phyloP scores from a whole-genome alignment of 2,113 vertebrate species.

The Strix aluco region DNA sequence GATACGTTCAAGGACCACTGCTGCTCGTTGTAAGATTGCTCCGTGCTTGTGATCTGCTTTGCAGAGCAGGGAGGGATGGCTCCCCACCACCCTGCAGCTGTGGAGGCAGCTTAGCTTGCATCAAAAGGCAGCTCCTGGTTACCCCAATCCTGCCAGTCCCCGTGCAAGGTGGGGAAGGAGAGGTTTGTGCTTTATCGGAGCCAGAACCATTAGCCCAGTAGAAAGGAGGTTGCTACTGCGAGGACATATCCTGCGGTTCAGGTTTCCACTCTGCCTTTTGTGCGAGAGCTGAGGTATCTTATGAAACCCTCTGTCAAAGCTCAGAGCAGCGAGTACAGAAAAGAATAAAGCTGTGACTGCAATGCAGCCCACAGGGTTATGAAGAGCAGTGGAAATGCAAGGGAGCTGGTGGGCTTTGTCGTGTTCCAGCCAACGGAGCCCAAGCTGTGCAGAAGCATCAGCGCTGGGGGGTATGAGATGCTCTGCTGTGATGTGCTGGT shows the following conservation, averaged over 20 bases:
- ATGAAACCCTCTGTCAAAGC: neutral
- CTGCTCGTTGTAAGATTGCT: neutral
- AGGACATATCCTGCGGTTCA: neutral
- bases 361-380: accelerated
- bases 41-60: neutral
- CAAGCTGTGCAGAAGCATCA: neutral
- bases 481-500: neutral
- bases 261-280: neutral
- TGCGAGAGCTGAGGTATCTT: neutral
- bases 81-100: neutral
- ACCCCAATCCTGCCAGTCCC: neutral
- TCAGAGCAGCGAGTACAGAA: neutral
- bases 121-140: neutral
- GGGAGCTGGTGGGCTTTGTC: neutral
- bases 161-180: neutral
- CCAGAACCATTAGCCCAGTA: neutral
- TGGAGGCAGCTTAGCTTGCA: neutral
- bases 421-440: neutral
- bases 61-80: neutral
- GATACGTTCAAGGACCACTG: neutral
- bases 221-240: neutral
- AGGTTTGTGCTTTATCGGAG: neutral
- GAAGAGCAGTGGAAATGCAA: neutral
- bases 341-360: neutral
- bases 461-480: neutral